These are phyloP conservation scores for Andricus curvator DNA, from an alignment of 2,888 invertebrate species.

Conservation along the genomic window DNA sequence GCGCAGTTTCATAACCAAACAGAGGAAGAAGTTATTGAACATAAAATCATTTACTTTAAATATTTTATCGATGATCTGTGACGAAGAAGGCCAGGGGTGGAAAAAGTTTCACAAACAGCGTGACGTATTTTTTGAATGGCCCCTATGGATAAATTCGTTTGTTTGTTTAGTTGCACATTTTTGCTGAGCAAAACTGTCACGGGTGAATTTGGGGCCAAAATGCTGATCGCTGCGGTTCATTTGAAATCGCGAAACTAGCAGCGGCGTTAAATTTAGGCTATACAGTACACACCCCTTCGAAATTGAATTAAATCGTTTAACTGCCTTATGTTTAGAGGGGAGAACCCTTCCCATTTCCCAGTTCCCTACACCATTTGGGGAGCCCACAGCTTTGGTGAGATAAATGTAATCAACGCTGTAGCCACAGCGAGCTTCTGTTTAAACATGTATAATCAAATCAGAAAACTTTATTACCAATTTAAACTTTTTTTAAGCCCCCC, in stretches of 20 bases:
- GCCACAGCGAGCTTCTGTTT: slow-evolving; percentile 66
- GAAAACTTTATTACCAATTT: slow-evolving; percentile 66
- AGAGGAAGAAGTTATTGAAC: too few species aligned
- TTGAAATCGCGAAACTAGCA: slow-evolving; percentile 66
- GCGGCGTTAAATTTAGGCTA: slow-evolving; percentile 72
- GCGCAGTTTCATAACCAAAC: too few species aligned
- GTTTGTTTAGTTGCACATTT: slow-evolving; percentile 34
- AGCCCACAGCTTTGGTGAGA: slow-evolving; percentile 68
- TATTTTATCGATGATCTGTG: too few species aligned
- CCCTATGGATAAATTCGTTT: neutral
- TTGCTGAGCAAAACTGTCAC: slow-evolving; percentile 26
- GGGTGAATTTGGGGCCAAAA: slow-evolving; percentile 43
- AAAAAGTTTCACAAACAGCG: too few species aligned
- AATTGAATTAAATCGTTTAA: slow-evolving; percentile 78
- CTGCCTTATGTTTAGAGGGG: slow-evolving; percentile 70
- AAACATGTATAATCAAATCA: slow-evolving; percentile 57
- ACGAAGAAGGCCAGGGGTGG: too few species aligned
- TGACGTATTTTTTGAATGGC: too few species aligned
- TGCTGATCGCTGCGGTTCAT: slow-evolving; percentile 57
- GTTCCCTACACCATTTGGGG: slow-evolving; percentile 60
- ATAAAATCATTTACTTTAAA: too few species aligned
- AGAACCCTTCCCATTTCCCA: slow-evolving; percentile 53
- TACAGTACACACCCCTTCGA: slow-evolving; percentile 58
- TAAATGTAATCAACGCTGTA: slow-evolving; percentile 76
- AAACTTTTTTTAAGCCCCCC: slow-evolving; percentile 37